Conservation (phyloP, 2,888 invertebrate species). For the Latrodectus elegans region DNA sequence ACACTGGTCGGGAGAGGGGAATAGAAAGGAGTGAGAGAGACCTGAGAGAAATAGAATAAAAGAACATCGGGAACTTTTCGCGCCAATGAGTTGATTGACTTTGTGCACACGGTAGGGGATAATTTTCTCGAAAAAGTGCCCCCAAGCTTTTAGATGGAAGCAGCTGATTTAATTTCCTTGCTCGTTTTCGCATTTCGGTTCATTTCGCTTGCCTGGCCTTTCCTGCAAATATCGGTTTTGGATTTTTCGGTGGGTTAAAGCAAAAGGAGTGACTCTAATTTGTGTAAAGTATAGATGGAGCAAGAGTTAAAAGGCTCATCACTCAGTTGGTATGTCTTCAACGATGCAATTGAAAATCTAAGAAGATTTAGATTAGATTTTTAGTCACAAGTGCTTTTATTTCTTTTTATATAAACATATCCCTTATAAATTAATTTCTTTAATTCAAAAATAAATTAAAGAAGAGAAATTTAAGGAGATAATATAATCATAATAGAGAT, state of each 20-base stretch:
- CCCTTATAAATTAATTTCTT: too few species aligned
- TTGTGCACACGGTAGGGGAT: constrained; percentile 35
- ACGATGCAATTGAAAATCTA: too few species aligned
- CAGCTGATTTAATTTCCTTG: constrained; percentile 62
- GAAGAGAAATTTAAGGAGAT: too few species aligned
- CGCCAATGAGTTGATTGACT: constrained; percentile 65
- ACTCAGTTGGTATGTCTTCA: too few species aligned
- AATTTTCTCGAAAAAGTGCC: constrained; percentile 46
- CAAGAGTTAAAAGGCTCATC: too few species aligned
- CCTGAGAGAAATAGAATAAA: constrained; percentile 14
- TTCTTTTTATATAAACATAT: too few species aligned
- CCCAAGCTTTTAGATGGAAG: constrained; percentile 27
- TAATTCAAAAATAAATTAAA: too few species aligned
- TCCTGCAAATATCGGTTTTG: constrained; percentile 47
- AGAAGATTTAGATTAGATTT: too few species aligned
- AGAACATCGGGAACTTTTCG: constrained; percentile 57
- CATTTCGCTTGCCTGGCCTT: not conserved
- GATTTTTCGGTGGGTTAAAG: constrained; percentile 25
- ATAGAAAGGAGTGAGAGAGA: not conserved
- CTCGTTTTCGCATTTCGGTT: constrained; percentile 13
- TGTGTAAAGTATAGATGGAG: too few species aligned
- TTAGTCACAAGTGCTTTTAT: too few species aligned
- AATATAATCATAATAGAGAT: too few species aligned
- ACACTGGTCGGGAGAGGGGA: constrained; percentile 11
- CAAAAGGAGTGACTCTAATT: too few species aligned